Percentiles rank a stretch among this genome's conserved stretches.
Evolutionary conservation across 2,113 vertebrate genomes (phyloP).

Genomic region (human (Homo sapiens)): GRCh38 chr4:76654001-76654500

Average conservation of each 20-base stretch:
- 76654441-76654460: no score
- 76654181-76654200: not conserved
- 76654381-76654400: not conserved
- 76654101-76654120: not conserved
- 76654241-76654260: not conserved
- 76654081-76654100: not conserved
- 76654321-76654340: not conserved
- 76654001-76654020: not conserved
- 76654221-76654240: not conserved
- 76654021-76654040: not conserved
- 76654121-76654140: not conserved
- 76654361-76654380: not conserved
- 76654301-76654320: not conserved
- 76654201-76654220: not conserved
- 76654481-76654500: no score
- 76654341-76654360: not conserved
- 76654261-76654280: not conserved
- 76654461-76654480: no score
- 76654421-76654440: no score
- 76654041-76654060: not conserved
- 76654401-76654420: not conserved
- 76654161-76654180: not conserved
- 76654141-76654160: not conserved
- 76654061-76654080: not conserved
- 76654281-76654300: not conserved